Conservation (phyloP, 2,888 invertebrate genomes). For the Meandrusa payeni region DNA sequence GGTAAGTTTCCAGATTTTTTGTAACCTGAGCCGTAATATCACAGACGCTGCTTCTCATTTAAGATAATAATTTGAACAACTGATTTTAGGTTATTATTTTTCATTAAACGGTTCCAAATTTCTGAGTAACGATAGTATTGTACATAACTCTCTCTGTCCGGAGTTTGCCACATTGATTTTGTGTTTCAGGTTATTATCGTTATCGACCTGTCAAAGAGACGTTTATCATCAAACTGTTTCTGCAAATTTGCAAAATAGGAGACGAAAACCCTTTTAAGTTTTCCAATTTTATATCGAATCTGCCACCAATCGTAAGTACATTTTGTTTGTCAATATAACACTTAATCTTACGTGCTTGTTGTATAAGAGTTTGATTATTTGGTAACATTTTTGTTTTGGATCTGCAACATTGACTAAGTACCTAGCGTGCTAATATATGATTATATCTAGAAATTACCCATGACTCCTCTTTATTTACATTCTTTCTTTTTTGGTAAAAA, state of each 20-base stretch:
- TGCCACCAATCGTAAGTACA: conserved; percentile 75
- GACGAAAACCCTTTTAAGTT: conserved; percentile 78
- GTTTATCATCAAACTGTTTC: conserved; percentile 69
- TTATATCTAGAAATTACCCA: too few relatives aligned
- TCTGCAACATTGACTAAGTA: too few relatives aligned
- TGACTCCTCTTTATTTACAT: too few relatives aligned
- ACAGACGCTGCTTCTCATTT: conserved; percentile 9
- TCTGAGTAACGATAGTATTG: neutral
- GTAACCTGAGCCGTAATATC: conserved; percentile 24
- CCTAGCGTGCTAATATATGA: too few relatives aligned
- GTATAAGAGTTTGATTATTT: too few relatives aligned
- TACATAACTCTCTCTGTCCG: neutral
- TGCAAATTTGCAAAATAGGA: conserved; percentile 78
- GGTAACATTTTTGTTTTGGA: too few relatives aligned
- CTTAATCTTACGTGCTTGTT: too few relatives aligned
- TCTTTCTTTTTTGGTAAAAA: too few relatives aligned
- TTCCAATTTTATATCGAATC: conserved; percentile 78
- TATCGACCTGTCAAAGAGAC: conserved; percentile 79
- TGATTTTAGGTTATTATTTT: neutral
- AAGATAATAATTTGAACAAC: conserved; percentile 1
- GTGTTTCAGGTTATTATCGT: conserved; percentile 78
- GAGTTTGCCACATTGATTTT: conserved; percentile 68
- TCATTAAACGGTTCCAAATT: neutral
- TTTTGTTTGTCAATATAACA: conserved; percentile 27
- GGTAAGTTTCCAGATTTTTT: conserved; percentile 28